Base-by-base conservation (phyloP, 92 coral and sea anemone species). In the Desmophyllum pertusum region DNA sequence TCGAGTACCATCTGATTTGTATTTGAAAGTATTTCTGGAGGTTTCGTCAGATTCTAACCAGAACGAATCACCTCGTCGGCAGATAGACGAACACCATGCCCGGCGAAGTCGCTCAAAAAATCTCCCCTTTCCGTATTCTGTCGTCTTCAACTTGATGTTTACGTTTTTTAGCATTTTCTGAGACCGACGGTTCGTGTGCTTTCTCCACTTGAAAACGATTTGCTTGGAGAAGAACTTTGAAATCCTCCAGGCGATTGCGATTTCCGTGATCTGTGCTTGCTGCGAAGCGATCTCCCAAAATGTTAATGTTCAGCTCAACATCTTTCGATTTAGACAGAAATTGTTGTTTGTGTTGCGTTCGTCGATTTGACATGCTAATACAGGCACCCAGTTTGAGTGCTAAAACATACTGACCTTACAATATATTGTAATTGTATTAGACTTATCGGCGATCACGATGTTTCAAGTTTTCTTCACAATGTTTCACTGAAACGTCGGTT, bases 31-130 rank as follows among this genome's bases (percentile, higher is more conserved):
- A 14, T 91, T 66, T 62, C 39, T 38, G 43, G 65, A 2, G 3
- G 39, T 73, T 61, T 93, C 97, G 4, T 69, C 88, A 1, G 97
- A 85, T 69, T 93, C 97, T 17, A 93, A 73, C 97, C 97, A 93
- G 81, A 83, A 79, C 23, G 94, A 81, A 63, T 52, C 61, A 4
- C 94, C 97, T 10, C 75, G 78, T 21, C 61, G 53, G 50, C 83
- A 78, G 4, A 93, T 68, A 0, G 42, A 84, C 27, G 75, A 39
- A 66, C 85, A 93, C 97, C 97, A 93, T 4, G 36, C 52, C 73
- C 74, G 51, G 18, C 94, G 94, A 14, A 91, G 64, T 55, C 43
- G 48, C 57, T 93, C 89, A 71, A 93, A 93, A 50, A 89, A 77
- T 9, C 50, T 36, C 45, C 48, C 66, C 67, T 88, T 85, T 2